Percentiles rank a stretch among this genome's conserved stretches.
These are phyloP conservation scores for Dasysyrphus tricinctus DNA, from an alignment of 2,888 invertebrate genomes.

Conservation along the genomic window DNA sequence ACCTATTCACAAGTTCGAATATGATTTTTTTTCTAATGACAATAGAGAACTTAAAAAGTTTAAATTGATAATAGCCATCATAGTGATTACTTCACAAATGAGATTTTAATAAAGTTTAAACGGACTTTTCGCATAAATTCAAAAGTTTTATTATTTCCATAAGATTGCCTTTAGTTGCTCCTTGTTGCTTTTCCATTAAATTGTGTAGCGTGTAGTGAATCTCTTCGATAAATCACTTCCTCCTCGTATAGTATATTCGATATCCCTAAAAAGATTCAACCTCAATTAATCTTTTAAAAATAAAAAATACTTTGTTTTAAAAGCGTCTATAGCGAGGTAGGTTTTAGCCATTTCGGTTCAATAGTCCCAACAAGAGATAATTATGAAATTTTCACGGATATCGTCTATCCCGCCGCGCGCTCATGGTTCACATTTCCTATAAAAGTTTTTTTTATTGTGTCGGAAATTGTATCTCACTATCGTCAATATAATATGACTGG, in stretches of 20 bases:
- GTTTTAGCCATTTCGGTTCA: conserved; percentile 43
- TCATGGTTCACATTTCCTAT: conserved; percentile 31
- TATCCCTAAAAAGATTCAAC: conserved; percentile 23
- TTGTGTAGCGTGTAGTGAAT: background rate
- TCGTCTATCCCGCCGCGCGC: conserved; percentile 55
- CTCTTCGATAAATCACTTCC: conserved; percentile 6
- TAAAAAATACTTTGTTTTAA: conserved; percentile 1
- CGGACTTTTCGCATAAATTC: too few relatives aligned
- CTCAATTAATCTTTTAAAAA: conserved; percentile 13
- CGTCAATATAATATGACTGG: conserved; percentile 11
- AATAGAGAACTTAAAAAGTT: too few relatives aligned
- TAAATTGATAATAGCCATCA: too few relatives aligned
- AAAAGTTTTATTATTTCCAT: background rate
- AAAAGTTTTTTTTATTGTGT: conserved; percentile 7
- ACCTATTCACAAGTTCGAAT: too few relatives aligned
- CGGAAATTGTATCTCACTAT: conserved; percentile 40
- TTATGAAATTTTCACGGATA: conserved; percentile 65
- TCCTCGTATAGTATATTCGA: background rate
- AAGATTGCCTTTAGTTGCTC: too few relatives aligned
- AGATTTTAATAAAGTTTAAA: too few relatives aligned
- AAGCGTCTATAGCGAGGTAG: background rate
- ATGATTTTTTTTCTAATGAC: too few relatives aligned
- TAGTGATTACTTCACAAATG: too few relatives aligned
- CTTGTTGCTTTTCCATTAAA: background rate
- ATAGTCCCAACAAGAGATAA: conserved; percentile 54